Base-by-base conservation (phyloP, 92 coral and sea anemone species). In the Zoanthus sansibaricus region DNA sequence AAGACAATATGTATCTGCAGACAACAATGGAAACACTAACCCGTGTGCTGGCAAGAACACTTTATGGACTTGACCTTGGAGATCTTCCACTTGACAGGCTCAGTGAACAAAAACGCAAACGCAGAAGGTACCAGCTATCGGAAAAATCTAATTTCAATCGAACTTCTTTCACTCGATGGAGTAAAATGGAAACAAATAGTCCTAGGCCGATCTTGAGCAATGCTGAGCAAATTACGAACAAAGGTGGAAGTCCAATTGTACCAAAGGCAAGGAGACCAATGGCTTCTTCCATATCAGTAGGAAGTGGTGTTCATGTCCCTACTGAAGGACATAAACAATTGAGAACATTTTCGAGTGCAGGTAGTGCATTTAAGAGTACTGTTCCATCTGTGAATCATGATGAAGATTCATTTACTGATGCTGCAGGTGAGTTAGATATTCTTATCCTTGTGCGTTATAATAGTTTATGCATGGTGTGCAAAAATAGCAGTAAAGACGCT, bases 41-140 rank as follows among this genome's bases (percentile, higher is more conserved):
- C 6, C 88, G 98, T 62, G 98, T 96, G n/a, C 93, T 96, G 84
- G 95, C 99, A 0, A 89, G 98, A 51, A 93, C 96, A 55, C 94
- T 96, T 17, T 94, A 96, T 58, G 94, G 92, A 11, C 82, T 94
- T 13, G 98, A 95, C 61, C 91, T 96, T 82, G 95, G 87, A 11
- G 98, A 96, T 86, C 95, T 96, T 48, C 99, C 99, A 46, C 90
- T 96, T 64, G 96, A 90, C 88, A 87, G 96, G 67, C 95, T 96
- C 6, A 96, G 98, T 49, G 98, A 96, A 87, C 99, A 93, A 76
- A 96, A 96, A 66, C 90, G 95, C 79, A 96, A 94, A 77, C 88
- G 92, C 55, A 86, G 99, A 79, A 89, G 93, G 55, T 91, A 86
- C 20, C 93, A 75, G 54, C 5, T 86, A 33, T 58, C 77, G 70